Evolutionary conservation across 2,888 invertebrate genomes (phyloP).

Genomic region (Nomada ferruginata): DNA sequence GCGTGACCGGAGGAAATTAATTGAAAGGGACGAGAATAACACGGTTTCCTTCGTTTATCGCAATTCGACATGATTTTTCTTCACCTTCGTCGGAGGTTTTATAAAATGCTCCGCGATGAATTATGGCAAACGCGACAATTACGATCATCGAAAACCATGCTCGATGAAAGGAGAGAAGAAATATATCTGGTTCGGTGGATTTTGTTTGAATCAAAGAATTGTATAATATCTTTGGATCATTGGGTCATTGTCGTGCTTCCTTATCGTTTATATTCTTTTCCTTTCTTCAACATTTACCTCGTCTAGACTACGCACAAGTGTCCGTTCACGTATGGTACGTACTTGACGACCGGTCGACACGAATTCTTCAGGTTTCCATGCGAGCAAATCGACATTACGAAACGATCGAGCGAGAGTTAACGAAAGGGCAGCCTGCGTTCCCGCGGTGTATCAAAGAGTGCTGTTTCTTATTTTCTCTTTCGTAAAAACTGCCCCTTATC

Average conservation of each 20-base stretch:
- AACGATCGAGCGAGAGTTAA: constrained; percentile 34
- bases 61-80: too few relatives aligned
- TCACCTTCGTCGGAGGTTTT: too few relatives aligned
- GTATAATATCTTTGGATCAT: constrained; percentile 6
- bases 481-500: constrained; percentile 7
- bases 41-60: too few relatives aligned
- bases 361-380: constrained; percentile 2
- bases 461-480: constrained; percentile 16
- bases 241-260: constrained; percentile 10
- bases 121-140: constrained; percentile 42
- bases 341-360: constrained; percentile 21
- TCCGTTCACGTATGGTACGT: constrained; percentile 9
- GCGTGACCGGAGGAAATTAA: too few relatives aligned
- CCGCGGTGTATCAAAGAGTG: not conserved
- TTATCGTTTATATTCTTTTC: not conserved
- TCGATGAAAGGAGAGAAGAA: constrained; percentile 4
- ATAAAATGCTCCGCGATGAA: not conserved
- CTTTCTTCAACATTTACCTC: not conserved
- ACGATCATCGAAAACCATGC: constrained; percentile 61
- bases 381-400: constrained; percentile 16
- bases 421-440: constrained; percentile 4
- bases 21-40: too few relatives aligned
- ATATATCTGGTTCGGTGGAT: not conserved
- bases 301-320: constrained; percentile 39
- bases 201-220: not conserved